Percentiles rank a stretch among this genome's conserved stretches.
These are phyloP conservation scores for Talpa occidentalis DNA, from an alignment of 2,113 vertebrate species.

Conservation along the genomic window DNA sequence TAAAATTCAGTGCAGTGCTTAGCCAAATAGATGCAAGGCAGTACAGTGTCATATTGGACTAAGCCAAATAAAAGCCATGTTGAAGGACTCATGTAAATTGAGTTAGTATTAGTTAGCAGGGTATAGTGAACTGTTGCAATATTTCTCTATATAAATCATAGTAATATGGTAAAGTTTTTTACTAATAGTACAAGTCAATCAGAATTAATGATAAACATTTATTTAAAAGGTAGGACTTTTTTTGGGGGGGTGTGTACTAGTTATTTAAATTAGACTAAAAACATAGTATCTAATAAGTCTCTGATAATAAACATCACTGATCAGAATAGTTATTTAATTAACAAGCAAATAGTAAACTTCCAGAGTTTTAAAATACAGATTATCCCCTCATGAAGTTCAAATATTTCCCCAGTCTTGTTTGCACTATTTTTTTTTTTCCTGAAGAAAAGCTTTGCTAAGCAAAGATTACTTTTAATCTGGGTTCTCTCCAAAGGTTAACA, in stretches of 20 bases:
- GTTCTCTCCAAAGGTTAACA: constrained; percentile 23
- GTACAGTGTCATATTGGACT: background rate
- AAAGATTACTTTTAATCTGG: constrained; percentile 49
- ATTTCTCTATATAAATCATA: background rate
- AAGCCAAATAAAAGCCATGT: background rate
- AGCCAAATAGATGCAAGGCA: background rate
- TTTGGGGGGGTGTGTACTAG: constrained; percentile 1
- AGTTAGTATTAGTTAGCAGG: background rate
- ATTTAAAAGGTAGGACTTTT: background rate
- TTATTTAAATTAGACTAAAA: background rate
- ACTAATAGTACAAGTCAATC: background rate
- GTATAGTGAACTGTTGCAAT: background rate
- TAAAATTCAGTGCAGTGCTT: constrained; percentile 23
- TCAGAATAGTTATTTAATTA: background rate
- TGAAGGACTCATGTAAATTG: constrained; percentile 13
- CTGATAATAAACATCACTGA: background rate
- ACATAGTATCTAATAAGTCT: background rate
- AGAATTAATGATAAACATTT: background rate
- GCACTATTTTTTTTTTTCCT: background rate
- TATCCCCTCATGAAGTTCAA: background rate
- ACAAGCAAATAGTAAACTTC: background rate
- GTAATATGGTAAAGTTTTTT: background rate
- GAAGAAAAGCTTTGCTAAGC: constrained; percentile 52
- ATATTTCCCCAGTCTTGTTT: constrained; percentile 19
- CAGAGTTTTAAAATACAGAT: background rate